Evolutionary conservation across 2,888 invertebrate species (phyloP), one percentile per base, ranked within the genome.

Genomic region (Beris morrisii): DNA sequence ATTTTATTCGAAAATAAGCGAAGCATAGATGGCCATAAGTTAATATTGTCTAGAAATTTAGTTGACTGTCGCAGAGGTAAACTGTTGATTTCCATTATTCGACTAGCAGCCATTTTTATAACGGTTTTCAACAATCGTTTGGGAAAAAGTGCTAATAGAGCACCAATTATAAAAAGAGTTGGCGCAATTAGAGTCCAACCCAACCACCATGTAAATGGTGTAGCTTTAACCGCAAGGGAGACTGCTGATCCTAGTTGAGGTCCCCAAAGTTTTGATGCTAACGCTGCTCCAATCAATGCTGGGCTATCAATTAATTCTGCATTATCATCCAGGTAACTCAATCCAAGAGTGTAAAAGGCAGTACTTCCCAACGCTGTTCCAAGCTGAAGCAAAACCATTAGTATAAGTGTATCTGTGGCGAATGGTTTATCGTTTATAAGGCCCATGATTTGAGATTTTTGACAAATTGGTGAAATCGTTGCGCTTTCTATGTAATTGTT

Each of bases 271-370:
- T 75, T 74, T 0, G 78, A 75, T 0, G 77, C 79, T 38, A 82
- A 63, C 0, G 74, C 75, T 0, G 75, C 73, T 0, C 81, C 83
- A 67, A 84, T 78, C 38, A 80, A 80, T 1, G 81, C 79, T 1
- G 85, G 81, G 67, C 84, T 82, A 55, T 84, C 81, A 58, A 81
- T 78, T 22, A 79, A 81, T 30, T 81, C 78, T 0, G 84, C 83
- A 73, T 87, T 87, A 71, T 87, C 87, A 69, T 87, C 87, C 7
- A 87, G 78, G 71, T 86, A 87, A 4, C 84, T 83, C 22, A 87
- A 76, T 6, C 86, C 87, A 15, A 86, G 80, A 0, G 84, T 80
- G 53, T 83, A 83, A 71, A 84, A 85, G 0, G 84, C 82, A 38
- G 84, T 74, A 13, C 79, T 79, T 0, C 80, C 83, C 66, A 84